Base-by-base conservation (phyloP, 2,888 invertebrate genomes). In the Spatulosminthurus flaviceps region DNA sequence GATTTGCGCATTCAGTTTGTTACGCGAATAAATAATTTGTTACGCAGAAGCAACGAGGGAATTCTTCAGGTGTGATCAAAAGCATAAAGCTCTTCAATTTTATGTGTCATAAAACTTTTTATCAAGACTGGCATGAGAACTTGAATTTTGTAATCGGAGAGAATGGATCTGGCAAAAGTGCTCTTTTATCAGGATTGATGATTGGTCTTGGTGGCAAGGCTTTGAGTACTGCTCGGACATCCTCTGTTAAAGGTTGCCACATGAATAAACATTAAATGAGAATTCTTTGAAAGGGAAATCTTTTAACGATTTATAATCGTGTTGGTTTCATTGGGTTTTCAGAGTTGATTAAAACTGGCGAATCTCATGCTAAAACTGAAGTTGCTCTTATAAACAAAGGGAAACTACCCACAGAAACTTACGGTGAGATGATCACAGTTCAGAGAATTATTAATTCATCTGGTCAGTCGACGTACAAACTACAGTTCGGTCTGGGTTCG, bases 121-220 rank as follows among this genome's bases (percentile, higher is more conserved):
- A 80, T 2, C 77, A 81, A 69, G 79, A 82, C 4, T 82, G 80
- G 80, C 77, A 82, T 75, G 71, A 66, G 5, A 82, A 82, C 41
- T 34, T 82, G 11, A 82, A 82, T 28, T 82, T 81, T 42, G 77
- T 82, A 0, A 77, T 77, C 26, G 85, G 85, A 51, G 83, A 84
- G 79, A 85, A 85, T 79, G 85, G 85, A 0, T 84, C 84, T 5
- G 85, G 85, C 16, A 85, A 85, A 67, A 83, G 83, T 69, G 84
- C 85, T 0, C 41, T 85, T 5, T 71, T 85, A 7, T 81, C 84
- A 26, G 85, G 82, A 24, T 80, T 84, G 24, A 71, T 85, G 11
- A 76, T 85, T 64, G 85, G 83, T 11, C 66, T 85, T 7, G 85
- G 85, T 13, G 83, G 80, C 11, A 83, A 81, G 70, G 85, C 85